Conservation (phyloP, 2,888 invertebrate genomes). For the Drosophila hamatofila region DNA sequence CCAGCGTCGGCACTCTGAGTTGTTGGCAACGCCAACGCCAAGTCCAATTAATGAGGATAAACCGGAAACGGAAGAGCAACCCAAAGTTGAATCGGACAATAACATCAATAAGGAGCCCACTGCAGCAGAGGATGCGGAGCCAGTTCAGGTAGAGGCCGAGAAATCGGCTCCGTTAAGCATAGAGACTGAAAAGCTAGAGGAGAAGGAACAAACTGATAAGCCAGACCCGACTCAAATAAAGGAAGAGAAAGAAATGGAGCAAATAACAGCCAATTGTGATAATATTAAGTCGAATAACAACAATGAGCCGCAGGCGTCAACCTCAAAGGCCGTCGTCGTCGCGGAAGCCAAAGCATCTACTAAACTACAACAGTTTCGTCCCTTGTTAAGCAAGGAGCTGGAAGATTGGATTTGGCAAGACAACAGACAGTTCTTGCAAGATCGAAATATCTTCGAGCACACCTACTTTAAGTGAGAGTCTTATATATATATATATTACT, state of each 20-base stretch:
- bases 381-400: constrained; percentile 87
- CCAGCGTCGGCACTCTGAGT: constrained; percentile 83
- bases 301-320: constrained; percentile 67
- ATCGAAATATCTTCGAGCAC: constrained; percentile 98
- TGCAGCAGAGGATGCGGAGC: constrained; percentile 7
- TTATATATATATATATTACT: not conserved
- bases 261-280: constrained; percentile 83
- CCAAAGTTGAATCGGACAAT: constrained; percentile 29
- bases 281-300: constrained; percentile 75
- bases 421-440: constrained; percentile 97
- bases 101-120: constrained; percentile 27
- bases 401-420: constrained; percentile 99
- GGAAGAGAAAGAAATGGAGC: constrained; percentile 41
- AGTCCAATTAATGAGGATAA: constrained; percentile 70
- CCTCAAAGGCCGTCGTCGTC: constrained; percentile 61
- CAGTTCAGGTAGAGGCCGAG: not conserved
- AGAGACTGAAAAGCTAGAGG: not conserved
- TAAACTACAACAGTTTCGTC: constrained; percentile 71
- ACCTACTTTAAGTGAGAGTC: constrained; percentile 94
- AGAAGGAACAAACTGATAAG: constrained; percentile 11
- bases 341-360: constrained; percentile 39
- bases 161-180: constrained; percentile 1
- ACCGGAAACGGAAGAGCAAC: constrained; percentile 37
- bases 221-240: not conserved
- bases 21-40: constrained; percentile 71